These are phyloP conservation scores for Pangasius krempfi DNA, from an alignment of 2,797 vertebrate genomes.

Conservation along the genomic window DNA sequence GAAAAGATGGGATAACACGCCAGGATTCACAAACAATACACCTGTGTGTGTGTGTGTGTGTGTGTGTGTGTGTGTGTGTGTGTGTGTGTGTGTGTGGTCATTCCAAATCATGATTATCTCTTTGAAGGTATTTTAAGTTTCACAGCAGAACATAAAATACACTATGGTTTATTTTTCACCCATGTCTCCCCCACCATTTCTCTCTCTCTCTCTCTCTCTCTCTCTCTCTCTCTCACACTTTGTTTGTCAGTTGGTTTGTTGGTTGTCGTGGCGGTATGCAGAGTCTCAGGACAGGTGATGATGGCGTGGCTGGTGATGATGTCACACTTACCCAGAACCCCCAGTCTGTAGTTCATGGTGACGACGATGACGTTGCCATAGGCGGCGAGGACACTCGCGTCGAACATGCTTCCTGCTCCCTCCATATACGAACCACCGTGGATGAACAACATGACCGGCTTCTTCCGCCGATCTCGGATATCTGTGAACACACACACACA, in stretches of 20 bases:
- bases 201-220: not conserved
- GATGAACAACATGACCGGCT: conserved; percentile 95
- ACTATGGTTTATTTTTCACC: conserved; percentile 77
- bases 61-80: conserved; percentile 1
- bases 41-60: conserved; percentile 10
- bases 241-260: not conserved
- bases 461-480: conserved; percentile 91
- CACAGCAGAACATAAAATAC: conserved; percentile 19
- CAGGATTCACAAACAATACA: not conserved
- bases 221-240: not conserved
- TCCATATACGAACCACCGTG: conserved; percentile 98
- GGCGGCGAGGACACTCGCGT: conserved; percentile 91
- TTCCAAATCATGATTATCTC: conserved; percentile 59
- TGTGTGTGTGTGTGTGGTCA: conserved; percentile 41
- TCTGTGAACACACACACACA: conserved; percentile 73
- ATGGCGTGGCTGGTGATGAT: not conserved
- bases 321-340: conserved; percentile 88
- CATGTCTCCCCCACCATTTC: conserved; percentile 49
- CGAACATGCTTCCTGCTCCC: conserved; percentile 94
- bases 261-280: not conserved
- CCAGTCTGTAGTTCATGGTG: conserved; percentile 96
- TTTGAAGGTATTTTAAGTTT: conserved; percentile 74
- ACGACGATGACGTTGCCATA: conserved; percentile 95
- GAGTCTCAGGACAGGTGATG: not conserved
- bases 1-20: not conserved